Base-by-base conservation (phyloP, 2,888 invertebrate genomes). In the Limnephilus lunatus region DNA sequence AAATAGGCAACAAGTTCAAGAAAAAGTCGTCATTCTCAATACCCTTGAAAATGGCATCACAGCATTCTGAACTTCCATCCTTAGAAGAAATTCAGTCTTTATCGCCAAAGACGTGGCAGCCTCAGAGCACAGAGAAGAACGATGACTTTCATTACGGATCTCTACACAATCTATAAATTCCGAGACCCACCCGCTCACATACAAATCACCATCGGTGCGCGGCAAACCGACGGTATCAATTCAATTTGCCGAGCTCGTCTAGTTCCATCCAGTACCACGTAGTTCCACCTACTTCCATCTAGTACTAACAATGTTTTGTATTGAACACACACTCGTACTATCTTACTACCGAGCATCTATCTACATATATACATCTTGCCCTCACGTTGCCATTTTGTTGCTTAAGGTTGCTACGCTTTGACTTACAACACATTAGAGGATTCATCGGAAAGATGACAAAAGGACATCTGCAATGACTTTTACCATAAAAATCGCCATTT, bases 61-160 rank as follows among this genome's bases (percentile, higher is more conserved):
- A 68, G 9, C 68, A 0, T 68, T 68, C 68, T 68, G 25, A 68
- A n/a, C 68, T 68, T 68, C 68, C n/a, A n/a, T 25, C 68, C 68
- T 25, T 25, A 68, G 68, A n/a, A 68, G 19, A 68, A 68, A 68
- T 83, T 32, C 19, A 4, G 30, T 86, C 86, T 86, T 48, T 86
- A 86, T 86, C 85, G 30, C 86, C 48, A 25, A 68, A 68, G 68
- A 68, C 68, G 68, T 25, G 68, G 68, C 2, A 68, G 68, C 68
- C 68, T 25, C 44, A 44, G 48, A 44, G 44, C 44, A 48, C 19
- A 86, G 86, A 32, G 81, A 88, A 90, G 92, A 92, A 82, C 90
- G 90, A 93, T 93, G 91, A 48, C 35, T 90, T 92, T 92, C 93
- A 93, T 93, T 92, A 93, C 91, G 80, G 53, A 90, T 92, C 90